Percentiles rank a stretch among this genome's conserved stretches.
Conservation (phyloP, 2,113 vertebrate species). For the Uria aalge region DNA sequence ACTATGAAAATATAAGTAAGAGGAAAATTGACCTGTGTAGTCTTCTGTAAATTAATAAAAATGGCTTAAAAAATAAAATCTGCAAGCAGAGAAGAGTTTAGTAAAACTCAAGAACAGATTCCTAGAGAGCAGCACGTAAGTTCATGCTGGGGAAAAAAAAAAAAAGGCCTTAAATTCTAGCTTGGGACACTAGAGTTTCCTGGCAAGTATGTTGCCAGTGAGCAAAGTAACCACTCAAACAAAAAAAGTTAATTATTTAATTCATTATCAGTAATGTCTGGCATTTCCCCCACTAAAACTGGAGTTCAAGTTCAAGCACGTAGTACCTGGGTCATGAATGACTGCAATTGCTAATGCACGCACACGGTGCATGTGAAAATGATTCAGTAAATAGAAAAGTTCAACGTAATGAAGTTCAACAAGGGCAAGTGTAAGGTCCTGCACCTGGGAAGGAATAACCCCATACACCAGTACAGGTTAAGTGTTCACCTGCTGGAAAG, state of each 20-base stretch:
- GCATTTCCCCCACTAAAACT: neutral
- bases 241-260: neutral
- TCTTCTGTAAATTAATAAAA: neutral
- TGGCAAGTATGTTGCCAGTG: neutral
- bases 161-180: neutral
- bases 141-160: accelerated
- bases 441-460: neutral
- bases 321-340: neutral
- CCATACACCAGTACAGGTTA: neutral
- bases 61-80: neutral
- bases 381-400: neutral
- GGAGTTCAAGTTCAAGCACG: neutral
- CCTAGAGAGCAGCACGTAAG: accelerated
- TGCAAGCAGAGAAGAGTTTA: neutral
- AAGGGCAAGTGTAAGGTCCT: neutral
- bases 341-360: neutral
- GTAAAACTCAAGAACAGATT: neutral
- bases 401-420: neutral
- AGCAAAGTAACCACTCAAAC: neutral
- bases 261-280: neutral
- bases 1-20: neutral
- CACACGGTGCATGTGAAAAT: neutral
- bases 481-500: neutral
- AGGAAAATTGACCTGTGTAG: neutral
- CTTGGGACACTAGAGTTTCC: neutral